Conservation (phyloP, 2,113 vertebrate genomes). For the Boleophthalmus pectinirostris region DNA sequence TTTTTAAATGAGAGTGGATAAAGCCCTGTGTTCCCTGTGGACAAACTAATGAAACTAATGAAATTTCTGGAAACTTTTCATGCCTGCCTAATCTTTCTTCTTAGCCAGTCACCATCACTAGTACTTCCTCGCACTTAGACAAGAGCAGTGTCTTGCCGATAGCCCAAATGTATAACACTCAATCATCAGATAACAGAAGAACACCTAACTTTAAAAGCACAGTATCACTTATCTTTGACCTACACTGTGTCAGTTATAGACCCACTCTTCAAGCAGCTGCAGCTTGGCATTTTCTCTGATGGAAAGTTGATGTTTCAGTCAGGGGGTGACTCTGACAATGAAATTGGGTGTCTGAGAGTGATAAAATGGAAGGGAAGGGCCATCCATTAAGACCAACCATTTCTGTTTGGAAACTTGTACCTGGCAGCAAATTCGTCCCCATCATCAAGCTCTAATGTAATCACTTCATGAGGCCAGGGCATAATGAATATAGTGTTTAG, state of each 20-base stretch:
- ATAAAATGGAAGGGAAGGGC: constrained; percentile 53
- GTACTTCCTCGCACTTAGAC: background rate
- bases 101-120: background rate
- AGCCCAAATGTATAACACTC: constrained; percentile 17
- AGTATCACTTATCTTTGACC: constrained; percentile 17
- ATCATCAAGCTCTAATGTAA: constrained; percentile 75
- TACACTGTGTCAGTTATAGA: constrained; percentile 27
- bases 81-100: background rate
- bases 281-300: constrained; percentile 38
- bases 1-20: too few relatives aligned
- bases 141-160: background rate
- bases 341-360: constrained; percentile 65
- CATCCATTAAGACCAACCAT: constrained; percentile 60
- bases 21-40: too few relatives aligned
- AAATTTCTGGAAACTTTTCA: too few relatives aligned
- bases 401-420: constrained; percentile 67
- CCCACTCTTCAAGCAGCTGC: background rate
- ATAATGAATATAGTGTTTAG: constrained; percentile 79
- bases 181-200: constrained; percentile 50
- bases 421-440: constrained; percentile 69
- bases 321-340: constrained; percentile 51
- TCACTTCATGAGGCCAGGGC: constrained; percentile 68
- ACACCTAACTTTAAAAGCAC: constrained; percentile 36
- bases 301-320: constrained; percentile 41
- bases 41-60: too few relatives aligned